phyloP scores from a whole-genome alignment of 2,888 invertebrate genomes.

The Habroteleia sp. region DNA sequence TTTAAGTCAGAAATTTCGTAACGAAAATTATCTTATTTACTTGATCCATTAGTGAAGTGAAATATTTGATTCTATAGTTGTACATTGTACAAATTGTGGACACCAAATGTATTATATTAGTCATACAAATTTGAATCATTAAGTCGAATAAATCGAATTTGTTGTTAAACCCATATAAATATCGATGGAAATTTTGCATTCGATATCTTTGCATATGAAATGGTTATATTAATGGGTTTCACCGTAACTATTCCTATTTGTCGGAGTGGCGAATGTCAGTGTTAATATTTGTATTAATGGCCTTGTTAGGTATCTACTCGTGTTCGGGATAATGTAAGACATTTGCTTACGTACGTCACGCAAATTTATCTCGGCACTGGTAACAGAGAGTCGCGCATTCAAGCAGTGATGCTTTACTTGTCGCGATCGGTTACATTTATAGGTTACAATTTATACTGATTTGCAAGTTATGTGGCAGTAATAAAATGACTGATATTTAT shows the following conservation, averaged over 20 bases:
- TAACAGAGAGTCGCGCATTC: conserved; percentile 14
- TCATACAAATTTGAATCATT: no score
- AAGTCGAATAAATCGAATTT: conserved; percentile 16
- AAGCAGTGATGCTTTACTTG: conserved; percentile 20
- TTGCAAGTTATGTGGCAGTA: conserved; percentile 22
- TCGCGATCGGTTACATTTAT: conserved; percentile 36
- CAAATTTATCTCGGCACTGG: conserved; percentile 38
- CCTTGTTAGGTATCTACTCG: conserved; percentile 34
- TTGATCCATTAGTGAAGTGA: no score
- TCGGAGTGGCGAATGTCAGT: conserved; percentile 37
- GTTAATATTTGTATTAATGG: conserved; percentile 56
- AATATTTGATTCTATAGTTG: no score
- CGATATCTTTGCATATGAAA: conserved; percentile 28
- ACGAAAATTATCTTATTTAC: no score
- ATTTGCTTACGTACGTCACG: conserved; percentile 24
- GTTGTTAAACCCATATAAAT: conserved; percentile 1
- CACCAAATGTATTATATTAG: no score
- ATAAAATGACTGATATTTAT: conserved; percentile 30
- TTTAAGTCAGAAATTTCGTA: no score
- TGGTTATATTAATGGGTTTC: conserved; percentile 33
- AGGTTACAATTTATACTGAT: conserved; percentile 33
- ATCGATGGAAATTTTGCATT: conserved; percentile 14
- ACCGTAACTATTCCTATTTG: conserved; percentile 37
- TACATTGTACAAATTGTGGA: no score
- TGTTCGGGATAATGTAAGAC: conserved; percentile 50